Evolutionary conservation across 1,140 invertebrate genomes (phyloP).

Genomic region (Cydia strobilella): DNA sequence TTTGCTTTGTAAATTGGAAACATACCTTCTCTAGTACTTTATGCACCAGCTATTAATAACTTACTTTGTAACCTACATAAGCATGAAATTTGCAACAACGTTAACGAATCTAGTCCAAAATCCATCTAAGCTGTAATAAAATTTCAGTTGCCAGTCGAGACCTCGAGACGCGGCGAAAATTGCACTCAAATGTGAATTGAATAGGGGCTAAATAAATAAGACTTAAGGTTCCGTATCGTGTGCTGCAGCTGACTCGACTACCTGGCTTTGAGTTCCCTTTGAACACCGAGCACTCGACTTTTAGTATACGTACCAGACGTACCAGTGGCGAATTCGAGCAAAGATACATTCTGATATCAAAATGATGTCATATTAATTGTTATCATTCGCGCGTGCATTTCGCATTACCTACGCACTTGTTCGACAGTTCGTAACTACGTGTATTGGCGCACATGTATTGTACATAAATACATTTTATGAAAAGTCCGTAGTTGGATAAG

Average conservation of each 20-base stretch:
- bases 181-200: constrained; percentile 25
- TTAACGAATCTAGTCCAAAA: neutral
- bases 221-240: constrained; percentile 15
- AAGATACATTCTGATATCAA: neutral
- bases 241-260: constrained; percentile 18
- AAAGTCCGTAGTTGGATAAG: no score
- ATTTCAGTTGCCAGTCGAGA: constrained; percentile 9
- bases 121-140: neutral
- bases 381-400: no score
- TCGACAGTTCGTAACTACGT: no score
- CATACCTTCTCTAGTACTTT: no score
- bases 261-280: neutral
- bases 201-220: constrained; percentile 27
- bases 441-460: no score
- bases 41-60: no score
- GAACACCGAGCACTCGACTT: neutral
- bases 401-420: no score
- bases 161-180: constrained; percentile 17
- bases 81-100: neutral
- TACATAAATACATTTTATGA: no score
- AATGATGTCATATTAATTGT: no score
- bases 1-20: no score
- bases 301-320: neutral
- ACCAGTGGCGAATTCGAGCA: neutral
- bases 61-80: no score